phyloP scores from a whole-genome alignment of 2,113 vertebrate genomes.

The Tachysurus vachellii region DNA sequence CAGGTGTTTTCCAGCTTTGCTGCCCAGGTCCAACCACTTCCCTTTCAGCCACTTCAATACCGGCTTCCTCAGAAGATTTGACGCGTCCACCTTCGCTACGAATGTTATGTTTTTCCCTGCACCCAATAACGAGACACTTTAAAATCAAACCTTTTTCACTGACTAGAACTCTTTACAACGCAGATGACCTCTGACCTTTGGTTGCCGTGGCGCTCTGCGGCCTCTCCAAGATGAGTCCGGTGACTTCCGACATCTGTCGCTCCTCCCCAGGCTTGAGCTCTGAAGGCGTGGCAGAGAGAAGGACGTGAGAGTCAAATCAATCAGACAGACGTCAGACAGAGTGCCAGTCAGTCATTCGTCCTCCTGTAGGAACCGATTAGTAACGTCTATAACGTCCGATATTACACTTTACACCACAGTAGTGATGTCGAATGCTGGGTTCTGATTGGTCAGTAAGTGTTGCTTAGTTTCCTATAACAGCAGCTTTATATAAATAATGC shows the following conservation, averaged over 20 bases:
- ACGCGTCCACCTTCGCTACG: slow-evolving; percentile 76
- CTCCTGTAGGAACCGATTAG: background rate
- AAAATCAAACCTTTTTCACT: background rate
- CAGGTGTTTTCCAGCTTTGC: slow-evolving; percentile 83
- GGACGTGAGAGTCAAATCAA: slow-evolving; percentile 36
- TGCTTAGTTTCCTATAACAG: background rate
- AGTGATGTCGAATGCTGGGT: background rate
- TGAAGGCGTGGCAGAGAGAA: slow-evolving; percentile 41
- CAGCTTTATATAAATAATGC: background rate
- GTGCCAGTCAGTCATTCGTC: background rate
- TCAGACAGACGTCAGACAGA: background rate
- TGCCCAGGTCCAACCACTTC: slow-evolving; percentile 86
- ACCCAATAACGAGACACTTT: background rate
- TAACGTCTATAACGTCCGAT: background rate
- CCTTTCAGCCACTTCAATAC: slow-evolving; percentile 88
- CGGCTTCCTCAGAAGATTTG: slow-evolving; percentile 73
- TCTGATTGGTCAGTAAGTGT: background rate
- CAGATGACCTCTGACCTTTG: slow-evolving; percentile 65
- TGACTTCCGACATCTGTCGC: slow-evolving; percentile 63
- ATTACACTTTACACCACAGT: background rate
- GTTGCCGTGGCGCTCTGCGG: slow-evolving; percentile 70
- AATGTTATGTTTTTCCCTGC: slow-evolving; percentile 77
- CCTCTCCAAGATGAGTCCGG: slow-evolving; percentile 75
- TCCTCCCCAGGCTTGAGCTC: slow-evolving; percentile 63
- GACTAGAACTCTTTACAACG: background rate